Percentiles rank a stretch among this genome's conserved stretches.
These are phyloP conservation scores for Actenoides lindsayi DNA, from an alignment of 2,113 vertebrate genomes.

Conservation along the genomic window DNA sequence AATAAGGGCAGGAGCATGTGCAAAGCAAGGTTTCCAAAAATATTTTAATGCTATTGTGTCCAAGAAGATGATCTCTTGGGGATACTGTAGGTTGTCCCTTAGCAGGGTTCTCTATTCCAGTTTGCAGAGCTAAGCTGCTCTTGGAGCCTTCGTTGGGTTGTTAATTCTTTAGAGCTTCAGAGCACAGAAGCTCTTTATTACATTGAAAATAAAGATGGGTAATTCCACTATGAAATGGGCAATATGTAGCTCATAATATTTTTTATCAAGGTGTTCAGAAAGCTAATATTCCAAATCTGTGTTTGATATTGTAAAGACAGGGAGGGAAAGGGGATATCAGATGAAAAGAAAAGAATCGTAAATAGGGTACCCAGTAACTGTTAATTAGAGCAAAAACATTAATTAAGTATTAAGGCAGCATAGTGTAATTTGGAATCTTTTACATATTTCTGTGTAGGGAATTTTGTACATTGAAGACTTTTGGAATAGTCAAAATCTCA, in stretches of 20 bases:
- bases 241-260: neutral
- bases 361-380: neutral
- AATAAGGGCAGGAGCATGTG: neutral
- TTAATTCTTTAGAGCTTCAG: neutral
- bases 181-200: neutral
- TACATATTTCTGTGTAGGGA: constrained; percentile 37
- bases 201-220: neutral
- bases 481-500: constrained; percentile 49
- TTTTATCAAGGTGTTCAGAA: neutral
- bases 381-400: constrained; percentile 58
- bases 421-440: constrained; percentile 33
- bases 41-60: neutral
- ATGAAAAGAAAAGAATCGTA: neutral
- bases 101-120: neutral
- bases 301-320: neutral
- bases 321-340: neutral
- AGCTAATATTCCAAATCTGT: neutral
- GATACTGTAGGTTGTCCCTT: neutral
- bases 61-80: neutral
- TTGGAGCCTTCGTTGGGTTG: neutral
- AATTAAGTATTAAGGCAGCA: constrained; percentile 46
- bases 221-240: neutral
- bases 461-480: constrained; percentile 41
- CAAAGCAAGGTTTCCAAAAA: neutral
- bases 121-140: neutral